Base-by-base conservation (phyloP, 2,888 invertebrate genomes). In the Drosophila subsilvestris region DNA sequence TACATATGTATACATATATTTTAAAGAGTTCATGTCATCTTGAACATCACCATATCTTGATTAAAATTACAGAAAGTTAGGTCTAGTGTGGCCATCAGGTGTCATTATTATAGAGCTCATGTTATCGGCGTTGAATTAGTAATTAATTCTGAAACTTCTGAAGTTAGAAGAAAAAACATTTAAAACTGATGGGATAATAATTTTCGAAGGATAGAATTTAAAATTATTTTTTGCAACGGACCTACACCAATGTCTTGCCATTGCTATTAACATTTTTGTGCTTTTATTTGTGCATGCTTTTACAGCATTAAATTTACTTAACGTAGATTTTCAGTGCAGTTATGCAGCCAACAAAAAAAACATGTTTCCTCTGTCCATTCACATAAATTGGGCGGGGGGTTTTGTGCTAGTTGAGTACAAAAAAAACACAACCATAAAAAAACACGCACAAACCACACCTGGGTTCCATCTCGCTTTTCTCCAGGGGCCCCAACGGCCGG, bases 391-490 rank as follows among this genome's bases (percentile, higher is more conserved):
- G 25, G 45, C 17, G 18, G 29, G 54, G 5, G 62, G 32, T 61
- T 53, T 67, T 61, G 45, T 29, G 59, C 62, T 76, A 55, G 62
- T 48, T 27, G 43, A 29, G 44, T 20, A 42, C 18, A 69, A 56
- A 51, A 62, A 27, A 22, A 22, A 22, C 22, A 22, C 22, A 22
- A 49, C 60, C 58, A 48, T 50, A 72, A 72, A 73, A 68, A 69
- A 51, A 66, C 56, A 57, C 56, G 58, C 63, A 68, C 51, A 55
- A 73, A 70, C 51, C 75, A 73, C 74, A 78, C 70, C 78, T 80
- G 74, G 45, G 48, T 47, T 61, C 43, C 14, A 7, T 6, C 37
- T 42, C 71, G 73, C 74, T 69, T 81, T 75, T 53, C 73, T 71
- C 81, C 20, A 43, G 77, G 65, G 71, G 37, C 22, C 42, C 29